Base-by-base conservation (phyloP, 2,888 invertebrate genomes). In the Hypomecis atomaria region DNA sequence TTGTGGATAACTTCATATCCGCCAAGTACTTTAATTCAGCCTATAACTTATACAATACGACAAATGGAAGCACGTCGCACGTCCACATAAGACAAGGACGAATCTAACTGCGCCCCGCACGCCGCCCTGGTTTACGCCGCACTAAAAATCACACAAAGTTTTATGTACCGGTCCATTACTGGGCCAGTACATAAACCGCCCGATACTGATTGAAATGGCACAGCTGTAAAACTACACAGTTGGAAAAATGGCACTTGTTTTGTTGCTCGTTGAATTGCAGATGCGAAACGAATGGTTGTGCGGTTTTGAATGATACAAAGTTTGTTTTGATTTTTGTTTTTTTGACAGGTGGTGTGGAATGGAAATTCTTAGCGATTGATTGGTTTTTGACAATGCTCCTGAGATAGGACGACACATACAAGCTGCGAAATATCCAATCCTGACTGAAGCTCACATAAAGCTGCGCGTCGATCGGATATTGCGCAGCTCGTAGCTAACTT, bases 191-290 rank as follows among this genome's bases (percentile, higher is more conserved):
- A 56, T 64, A 64, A 64, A 64, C 53, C 54, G 53, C 11, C 40
- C 69, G 42, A 62, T 69, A 65, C 67, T 69, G 71, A 71, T 71
- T 69, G 69, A 71, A 71, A 71, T 66, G 64, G 64, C 49, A 3
- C 11, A 52, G 62, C 60, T 67, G 67, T 67, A 62, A 69, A 67
- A 61, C 50, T 56, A 55, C 56, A 59, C 62, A 62, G 61, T 56
- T 48, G 57, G 61, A 58, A 56, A 54, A 65, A 58, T 52, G 49
- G 23, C 50, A 38, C 45, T 44, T 57, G 52, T 65, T 65, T 56
- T 65, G 65, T 57, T 48, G 60, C 47, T 53, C 6, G 45, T 40
- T 49, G 36, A 38, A 47, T 56, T 40, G 56, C 37, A 45, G 38
- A 47, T 56, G 38, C 6, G 36, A 43, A 36, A n/a, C 44, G 45